phyloP scores from a whole-genome alignment of 2,888 invertebrate genomes.

The Orthonychiurus folsomi region DNA sequence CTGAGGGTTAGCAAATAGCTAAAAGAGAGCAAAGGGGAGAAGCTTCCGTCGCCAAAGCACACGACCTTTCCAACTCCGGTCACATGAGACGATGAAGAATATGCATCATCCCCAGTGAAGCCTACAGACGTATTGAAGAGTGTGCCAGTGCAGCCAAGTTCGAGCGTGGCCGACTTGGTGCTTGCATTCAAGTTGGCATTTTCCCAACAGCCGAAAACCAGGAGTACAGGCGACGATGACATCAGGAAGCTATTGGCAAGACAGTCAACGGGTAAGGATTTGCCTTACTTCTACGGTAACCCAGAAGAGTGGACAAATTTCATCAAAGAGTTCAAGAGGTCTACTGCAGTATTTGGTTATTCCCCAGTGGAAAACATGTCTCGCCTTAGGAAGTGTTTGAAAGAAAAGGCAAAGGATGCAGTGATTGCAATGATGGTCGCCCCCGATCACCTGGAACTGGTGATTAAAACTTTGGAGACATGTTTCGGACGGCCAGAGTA shows the following conservation, averaged over 20 bases:
- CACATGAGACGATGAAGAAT: no score
- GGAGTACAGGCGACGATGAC: not conserved
- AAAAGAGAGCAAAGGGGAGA: no score
- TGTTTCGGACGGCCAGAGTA: constrained; percentile 22
- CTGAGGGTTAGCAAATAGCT: no score
- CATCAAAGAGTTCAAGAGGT: constrained; percentile 5
- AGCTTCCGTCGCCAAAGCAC: no score
- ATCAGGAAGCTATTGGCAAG: not conserved
- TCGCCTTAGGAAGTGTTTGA: constrained; percentile 17
- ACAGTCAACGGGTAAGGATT: not conserved
- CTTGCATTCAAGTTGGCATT: not conserved
- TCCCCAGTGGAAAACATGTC: constrained; percentile 15
- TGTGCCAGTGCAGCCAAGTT: no score
- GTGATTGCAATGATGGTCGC: constrained; percentile 18
- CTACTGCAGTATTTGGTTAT: constrained; percentile 17
- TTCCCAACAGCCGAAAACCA: not conserved
- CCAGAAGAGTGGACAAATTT: constrained; percentile 24
- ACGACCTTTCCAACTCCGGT: no score
- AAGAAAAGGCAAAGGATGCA: constrained; percentile 17
- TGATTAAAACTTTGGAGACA: constrained; percentile 17
- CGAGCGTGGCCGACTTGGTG: no score
- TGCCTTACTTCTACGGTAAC: constrained; percentile 17
- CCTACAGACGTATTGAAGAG: no score
- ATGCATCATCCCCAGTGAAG: no score
- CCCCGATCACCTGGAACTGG: constrained; percentile 11